Base-by-base conservation (phyloP, 1,140 invertebrate genomes). In the Dufourea novaeangliae region DNA sequence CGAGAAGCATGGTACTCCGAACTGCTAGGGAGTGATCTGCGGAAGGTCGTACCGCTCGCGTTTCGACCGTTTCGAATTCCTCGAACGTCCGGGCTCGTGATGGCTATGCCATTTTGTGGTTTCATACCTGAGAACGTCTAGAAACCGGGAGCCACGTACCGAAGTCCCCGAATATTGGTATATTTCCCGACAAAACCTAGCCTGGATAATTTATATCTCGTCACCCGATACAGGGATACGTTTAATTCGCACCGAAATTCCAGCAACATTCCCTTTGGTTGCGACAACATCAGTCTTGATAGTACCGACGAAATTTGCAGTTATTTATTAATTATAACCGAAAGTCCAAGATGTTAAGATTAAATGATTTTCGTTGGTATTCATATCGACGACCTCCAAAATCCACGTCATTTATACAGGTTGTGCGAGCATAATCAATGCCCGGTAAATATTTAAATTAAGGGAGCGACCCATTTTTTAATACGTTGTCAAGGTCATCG, bases 51-150 rank as follows among this genome's bases (percentile, higher is more conserved):
- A 84, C 78, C 83, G 34, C 32, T 73, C 82, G 83, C 82, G 83
- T 75, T 84, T 84, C 83, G 83, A 85, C 83, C 83, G 83, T 85
- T 85, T 84, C 82, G 68, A 79, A 85, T 85, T 85, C 83, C 83
- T 61, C 73, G 83, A 79, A 84, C 83, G 82, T 84, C 62, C 83
- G 78, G n/a, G 72, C 70, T 78, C 78, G 50, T 82, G 83, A 75
- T 78, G 82, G 83, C 82, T 80, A 84, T 85, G 83, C 83, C 79
- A 80, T 85, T 85, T 85, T 84, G 83, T 70, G 83, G 83, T 64
- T 77, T 85, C 83, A 84, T 85, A 84, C 83, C 73, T 63, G 82
- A 70, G 83, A 85, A 80, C 78, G 82, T 73, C 81, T 56, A 63
- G 39, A 2, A 62, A 80, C 64, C 63, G 52, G 59, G 84, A n/a